Evolutionary conservation across 2,113 vertebrate species (phyloP).

Genomic region (Vidua chalybeata): DNA sequence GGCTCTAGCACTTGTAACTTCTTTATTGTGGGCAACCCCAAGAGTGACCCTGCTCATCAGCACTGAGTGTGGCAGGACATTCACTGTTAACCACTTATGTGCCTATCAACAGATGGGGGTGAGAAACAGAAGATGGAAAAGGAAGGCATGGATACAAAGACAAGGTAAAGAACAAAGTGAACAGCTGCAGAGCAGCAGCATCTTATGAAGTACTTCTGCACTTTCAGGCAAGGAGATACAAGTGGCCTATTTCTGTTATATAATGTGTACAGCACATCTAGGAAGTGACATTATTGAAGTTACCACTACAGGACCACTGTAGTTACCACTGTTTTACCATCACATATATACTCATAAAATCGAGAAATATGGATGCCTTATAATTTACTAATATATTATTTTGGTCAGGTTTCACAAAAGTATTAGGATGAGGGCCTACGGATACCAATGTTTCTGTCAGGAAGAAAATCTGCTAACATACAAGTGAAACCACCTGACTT

Average conservation of each 20-base stretch:
- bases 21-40: neutral
- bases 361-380: neutral
- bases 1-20: neutral
- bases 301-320: neutral
- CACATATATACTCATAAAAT: neutral
- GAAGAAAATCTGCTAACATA: neutral
- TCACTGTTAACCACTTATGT: neutral
- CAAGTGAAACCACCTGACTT: neutral
- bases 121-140: neutral
- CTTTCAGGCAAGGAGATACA: neutral
- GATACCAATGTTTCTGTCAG: neutral
- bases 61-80: neutral
- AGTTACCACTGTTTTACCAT: neutral
- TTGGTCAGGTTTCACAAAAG: neutral
- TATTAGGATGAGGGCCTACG: neutral
- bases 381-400: neutral
- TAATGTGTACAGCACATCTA: neutral
- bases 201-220: neutral
- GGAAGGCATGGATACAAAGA: neutral
- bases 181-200: neutral
- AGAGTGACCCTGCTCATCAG: neutral
- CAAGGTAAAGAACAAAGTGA: neutral
- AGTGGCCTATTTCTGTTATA: neutral
- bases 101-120: neutral
- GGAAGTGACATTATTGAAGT: neutral